These are phyloP conservation scores for Philantomba maxwellii DNA, from an alignment of 2,113 vertebrate genomes.

Conservation along the genomic window DNA sequence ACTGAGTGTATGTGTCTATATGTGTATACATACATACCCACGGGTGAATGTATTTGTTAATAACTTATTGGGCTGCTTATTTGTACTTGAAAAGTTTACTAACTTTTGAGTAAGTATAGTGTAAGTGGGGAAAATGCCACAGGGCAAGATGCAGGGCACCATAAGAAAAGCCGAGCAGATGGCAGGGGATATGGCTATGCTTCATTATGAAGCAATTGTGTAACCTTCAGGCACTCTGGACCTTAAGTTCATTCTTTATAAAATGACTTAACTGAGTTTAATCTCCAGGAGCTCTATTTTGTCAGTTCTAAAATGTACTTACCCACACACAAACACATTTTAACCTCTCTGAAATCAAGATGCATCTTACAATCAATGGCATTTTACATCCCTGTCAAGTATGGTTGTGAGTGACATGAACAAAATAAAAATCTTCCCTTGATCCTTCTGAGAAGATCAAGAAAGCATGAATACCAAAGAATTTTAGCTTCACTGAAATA, in stretches of 20 bases:
- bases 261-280: constrained; percentile 4
- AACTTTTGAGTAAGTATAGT: not conserved
- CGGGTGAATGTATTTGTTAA: not conserved
- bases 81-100: not conserved
- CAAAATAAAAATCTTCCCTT: constrained; percentile 15
- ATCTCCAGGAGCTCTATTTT: not conserved
- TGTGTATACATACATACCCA: not conserved
- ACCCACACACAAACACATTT: not conserved
- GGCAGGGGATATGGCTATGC: not conserved
- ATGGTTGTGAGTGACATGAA: not conserved
- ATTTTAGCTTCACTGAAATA: not conserved
- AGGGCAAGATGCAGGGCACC: not conserved
- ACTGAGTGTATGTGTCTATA: not conserved
- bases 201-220: constrained; percentile 22
- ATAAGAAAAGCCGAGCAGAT: constrained; percentile 36
- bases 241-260: constrained; percentile 25
- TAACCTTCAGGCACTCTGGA: not conserved
- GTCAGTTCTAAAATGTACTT: not conserved
- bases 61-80: not conserved
- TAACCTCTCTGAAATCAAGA: not conserved
- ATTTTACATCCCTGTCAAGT: not conserved
- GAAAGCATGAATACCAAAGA: not conserved
- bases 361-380: not conserved
- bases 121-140: not conserved
- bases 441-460: not conserved